phyloP scores from a whole-genome alignment of 2,113 vertebrate genomes.

The Salminus brasiliensis region DNA sequence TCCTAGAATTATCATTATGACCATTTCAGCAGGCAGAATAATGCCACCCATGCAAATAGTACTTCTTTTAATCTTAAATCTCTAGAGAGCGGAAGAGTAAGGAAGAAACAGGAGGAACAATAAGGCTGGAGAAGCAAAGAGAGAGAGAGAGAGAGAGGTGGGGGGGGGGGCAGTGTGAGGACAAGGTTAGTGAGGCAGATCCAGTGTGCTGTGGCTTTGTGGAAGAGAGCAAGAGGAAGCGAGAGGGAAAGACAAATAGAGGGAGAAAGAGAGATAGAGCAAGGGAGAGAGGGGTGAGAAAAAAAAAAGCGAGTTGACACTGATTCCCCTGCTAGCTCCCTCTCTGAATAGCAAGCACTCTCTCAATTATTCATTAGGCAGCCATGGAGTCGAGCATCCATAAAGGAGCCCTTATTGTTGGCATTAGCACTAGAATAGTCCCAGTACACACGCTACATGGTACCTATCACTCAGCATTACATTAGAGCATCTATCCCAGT shows the following conservation, averaged over 20 bases:
- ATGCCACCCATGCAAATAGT: conserved; percentile 27
- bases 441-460: conserved; percentile 38
- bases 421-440: conserved; percentile 33
- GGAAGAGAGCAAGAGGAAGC: conserved; percentile 27
- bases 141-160: conserved; percentile 10
- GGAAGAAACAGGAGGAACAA: background rate
- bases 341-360: conserved; percentile 59
- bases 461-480: conserved; percentile 34
- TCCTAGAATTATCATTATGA: conserved; percentile 26
- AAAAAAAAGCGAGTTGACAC: conserved; percentile 50
- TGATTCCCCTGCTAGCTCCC: conserved; percentile 43
- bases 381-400: conserved; percentile 43
- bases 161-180: conserved; percentile 7
- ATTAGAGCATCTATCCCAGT: background rate
- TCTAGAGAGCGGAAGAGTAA: background rate
- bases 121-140: background rate
- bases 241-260: conserved; percentile 46
- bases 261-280: conserved; percentile 22
- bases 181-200: conserved; percentile 42
- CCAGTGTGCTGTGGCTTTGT: conserved; percentile 44
- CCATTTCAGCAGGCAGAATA: conserved; percentile 31
- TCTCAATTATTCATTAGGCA: conserved; percentile 63
- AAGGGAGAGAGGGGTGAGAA: background rate
- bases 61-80: conserved; percentile 37
- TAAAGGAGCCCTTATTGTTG: conserved; percentile 55